A percentile compares a stretch with the other conserved stretches of the same genome.
These are phyloP conservation scores for Acholoe squamosa DNA, from an alignment of 2,888 invertebrate genomes.

Conservation along the genomic window DNA sequence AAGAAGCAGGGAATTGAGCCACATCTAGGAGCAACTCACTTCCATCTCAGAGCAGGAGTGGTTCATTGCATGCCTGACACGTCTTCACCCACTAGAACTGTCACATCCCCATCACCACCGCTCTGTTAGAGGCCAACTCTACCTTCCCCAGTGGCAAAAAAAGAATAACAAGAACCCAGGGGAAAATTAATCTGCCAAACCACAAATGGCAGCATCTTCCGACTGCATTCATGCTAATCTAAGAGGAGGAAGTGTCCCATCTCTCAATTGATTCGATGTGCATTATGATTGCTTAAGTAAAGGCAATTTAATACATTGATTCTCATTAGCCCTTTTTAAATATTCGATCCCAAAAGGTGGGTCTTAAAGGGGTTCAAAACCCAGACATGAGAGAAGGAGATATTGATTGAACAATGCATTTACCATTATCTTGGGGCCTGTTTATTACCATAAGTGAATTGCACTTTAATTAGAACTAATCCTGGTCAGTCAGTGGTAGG, in stretches of 20 bases:
- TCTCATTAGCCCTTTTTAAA: background rate
- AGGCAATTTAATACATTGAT: background rate
- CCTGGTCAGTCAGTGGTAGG: background rate
- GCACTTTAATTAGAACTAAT: background rate
- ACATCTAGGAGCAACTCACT: background rate
- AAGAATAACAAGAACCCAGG: background rate
- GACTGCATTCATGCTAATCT: background rate
- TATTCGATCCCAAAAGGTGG: background rate
- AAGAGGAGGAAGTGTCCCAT: background rate
- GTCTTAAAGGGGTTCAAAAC: background rate
- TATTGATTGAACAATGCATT: conserved; percentile 13
- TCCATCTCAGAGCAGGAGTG: background rate
- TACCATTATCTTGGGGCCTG: background rate
- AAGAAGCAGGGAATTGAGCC: too few species aligned
- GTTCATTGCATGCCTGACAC: background rate
- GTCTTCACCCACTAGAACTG: conserved; percentile 2
- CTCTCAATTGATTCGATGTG: background rate
- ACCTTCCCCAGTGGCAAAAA: background rate
- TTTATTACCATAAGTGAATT: background rate
- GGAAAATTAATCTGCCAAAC: background rate
- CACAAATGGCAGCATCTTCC: background rate
- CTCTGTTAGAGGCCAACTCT: background rate
- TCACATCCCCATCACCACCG: background rate
- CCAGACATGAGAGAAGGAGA: background rate
- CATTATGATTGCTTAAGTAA: background rate